These are phyloP conservation scores for Sycophila sp. DNA, from an alignment of 1,140 invertebrate species.

Conservation along the genomic window DNA sequence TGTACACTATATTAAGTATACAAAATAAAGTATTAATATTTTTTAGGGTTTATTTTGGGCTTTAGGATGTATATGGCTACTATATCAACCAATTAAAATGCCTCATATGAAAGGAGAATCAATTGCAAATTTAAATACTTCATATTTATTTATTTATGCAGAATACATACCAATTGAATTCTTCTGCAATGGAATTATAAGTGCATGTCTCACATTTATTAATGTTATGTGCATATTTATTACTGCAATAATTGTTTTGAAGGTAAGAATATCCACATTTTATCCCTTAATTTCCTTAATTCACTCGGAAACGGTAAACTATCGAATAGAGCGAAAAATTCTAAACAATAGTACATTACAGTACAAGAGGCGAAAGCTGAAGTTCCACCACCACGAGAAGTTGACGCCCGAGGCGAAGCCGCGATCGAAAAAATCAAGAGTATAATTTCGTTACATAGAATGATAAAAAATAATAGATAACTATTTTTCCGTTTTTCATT, in stretches of 20 bases:
- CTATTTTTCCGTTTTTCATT: too few species aligned
- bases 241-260: slow-evolving; percentile 82
- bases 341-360: too few species aligned
- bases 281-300: too few species aligned
- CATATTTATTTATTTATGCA: slow-evolving; percentile 75
- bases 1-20: too few species aligned
- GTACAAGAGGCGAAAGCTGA: too few species aligned
- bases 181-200: slow-evolving; percentile 81
- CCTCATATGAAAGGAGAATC: slow-evolving; percentile 76
- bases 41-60: slow-evolving; percentile 81
- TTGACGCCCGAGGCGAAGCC: too few species aligned
- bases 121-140: slow-evolving; percentile 69
- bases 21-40: not conserved
- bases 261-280: slow-evolving; percentile 64
- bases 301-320: too few species aligned
- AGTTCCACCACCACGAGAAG: too few species aligned
- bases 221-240: slow-evolving; percentile 89
- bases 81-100: slow-evolving; percentile 74
- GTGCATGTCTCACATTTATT: slow-evolving; percentile 81
- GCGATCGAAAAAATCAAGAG: too few species aligned
- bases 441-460: too few species aligned
- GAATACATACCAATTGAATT: slow-evolving; percentile 80
- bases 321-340: too few species aligned
- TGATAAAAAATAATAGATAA: too few species aligned
- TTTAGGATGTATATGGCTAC: slow-evolving; percentile 76